These are phyloP conservation scores for Falco columbarius DNA, from an alignment of 2,797 vertebrate genomes.

Conservation along the genomic window DNA sequence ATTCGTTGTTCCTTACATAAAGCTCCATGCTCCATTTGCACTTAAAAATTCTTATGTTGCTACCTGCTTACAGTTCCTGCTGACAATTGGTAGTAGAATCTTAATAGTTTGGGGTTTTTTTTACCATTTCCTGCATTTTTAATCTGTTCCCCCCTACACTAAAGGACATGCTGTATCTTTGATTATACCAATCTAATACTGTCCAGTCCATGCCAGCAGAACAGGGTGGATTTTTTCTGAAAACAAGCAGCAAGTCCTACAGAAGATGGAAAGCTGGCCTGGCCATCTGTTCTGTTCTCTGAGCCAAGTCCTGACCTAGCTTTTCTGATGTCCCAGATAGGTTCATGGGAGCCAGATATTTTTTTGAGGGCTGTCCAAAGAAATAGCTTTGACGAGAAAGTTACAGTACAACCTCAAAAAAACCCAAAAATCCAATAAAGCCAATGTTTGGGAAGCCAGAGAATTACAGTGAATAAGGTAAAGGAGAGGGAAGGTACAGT, in stretches of 20 bases:
- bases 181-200: background rate
- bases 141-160: background rate
- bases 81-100: background rate
- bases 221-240: background rate
- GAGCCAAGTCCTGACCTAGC: background rate
- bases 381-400: background rate
- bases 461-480: background rate
- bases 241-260: background rate
- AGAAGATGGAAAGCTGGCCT: background rate
- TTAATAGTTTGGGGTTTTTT: background rate
- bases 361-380: background rate
- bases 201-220: background rate
- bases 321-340: background rate
- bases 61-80: background rate
- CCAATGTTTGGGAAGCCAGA: background rate
- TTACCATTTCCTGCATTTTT: background rate
- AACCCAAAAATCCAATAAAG: background rate
- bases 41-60: background rate
- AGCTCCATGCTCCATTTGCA: background rate
- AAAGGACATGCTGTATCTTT: background rate
- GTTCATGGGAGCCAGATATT: background rate
- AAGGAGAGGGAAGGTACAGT: background rate
- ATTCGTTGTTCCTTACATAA: background rate
- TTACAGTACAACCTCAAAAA: background rate
- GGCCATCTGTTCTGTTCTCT: background rate